phyloP scores from a whole-genome alignment of 2,113 vertebrate genomes.

The Nycticorax nycticorax region DNA sequence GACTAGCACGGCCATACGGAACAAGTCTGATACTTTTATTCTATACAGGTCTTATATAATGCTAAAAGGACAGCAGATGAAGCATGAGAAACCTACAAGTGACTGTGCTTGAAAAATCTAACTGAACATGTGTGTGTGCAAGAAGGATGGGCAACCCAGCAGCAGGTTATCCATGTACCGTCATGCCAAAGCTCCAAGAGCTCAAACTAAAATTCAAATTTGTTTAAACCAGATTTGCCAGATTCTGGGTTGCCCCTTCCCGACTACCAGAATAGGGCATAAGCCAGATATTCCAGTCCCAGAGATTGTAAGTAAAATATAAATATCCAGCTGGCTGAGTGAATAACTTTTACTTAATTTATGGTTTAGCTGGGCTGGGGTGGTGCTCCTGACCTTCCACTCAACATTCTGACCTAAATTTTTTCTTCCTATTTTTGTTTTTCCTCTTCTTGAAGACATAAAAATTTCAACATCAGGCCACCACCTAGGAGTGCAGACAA shows the following conservation, averaged over 20 bases:
- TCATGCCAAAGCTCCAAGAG: neutral
- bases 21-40: neutral
- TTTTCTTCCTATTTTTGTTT: neutral
- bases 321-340: neutral
- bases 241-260: neutral
- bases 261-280: neutral
- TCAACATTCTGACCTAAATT: neutral
- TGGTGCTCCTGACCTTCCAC: neutral
- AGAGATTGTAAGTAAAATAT: neutral
- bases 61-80: neutral
- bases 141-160: neutral
- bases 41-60: neutral
- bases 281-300: neutral
- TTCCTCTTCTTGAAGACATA: neutral
- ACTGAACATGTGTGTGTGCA: neutral
- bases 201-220: neutral
- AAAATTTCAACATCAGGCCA: neutral
- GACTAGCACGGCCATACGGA: neutral
- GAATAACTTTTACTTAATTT: neutral
- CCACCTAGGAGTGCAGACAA: neutral
- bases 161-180: neutral
- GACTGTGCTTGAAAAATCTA: neutral
- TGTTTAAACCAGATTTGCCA: neutral
- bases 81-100: neutral
- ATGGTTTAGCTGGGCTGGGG: neutral